Percentiles rank a stretch among this genome's conserved stretches.
Evolutionary conservation across 92 coral and sea anemone species (phyloP).

Genomic region (Zoanthus gigantus): DNA sequence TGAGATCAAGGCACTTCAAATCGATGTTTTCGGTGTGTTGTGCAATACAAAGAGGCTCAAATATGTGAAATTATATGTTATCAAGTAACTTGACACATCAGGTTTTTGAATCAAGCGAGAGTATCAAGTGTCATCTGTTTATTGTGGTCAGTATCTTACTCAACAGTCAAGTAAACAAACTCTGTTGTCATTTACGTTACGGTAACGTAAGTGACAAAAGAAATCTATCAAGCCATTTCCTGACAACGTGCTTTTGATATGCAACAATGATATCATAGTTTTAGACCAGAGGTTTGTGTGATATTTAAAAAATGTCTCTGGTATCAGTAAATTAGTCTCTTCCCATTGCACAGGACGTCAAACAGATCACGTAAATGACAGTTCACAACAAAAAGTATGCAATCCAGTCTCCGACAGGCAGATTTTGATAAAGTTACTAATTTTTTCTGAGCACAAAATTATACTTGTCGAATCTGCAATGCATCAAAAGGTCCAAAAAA

Average conservation of each 20-base stretch:
- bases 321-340: slow-evolving; percentile 3
- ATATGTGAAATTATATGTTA: slow-evolving; percentile 1
- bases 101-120: background rate
- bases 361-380: slow-evolving; percentile 32
- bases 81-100: slow-evolving; percentile 13
- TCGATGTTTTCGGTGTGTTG: background rate
- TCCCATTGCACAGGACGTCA: background rate
- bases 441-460: background rate
- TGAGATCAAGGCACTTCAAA: background rate
- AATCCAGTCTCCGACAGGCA: background rate
- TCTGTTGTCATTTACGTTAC: too few relatives aligned
- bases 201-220: too few relatives aligned
- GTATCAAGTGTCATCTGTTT: slow-evolving; percentile 1
- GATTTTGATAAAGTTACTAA: background rate
- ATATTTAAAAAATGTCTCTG: slow-evolving; percentile 3
- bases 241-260: slow-evolving; percentile 4
- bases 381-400: slow-evolving; percentile 32
- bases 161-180: too few relatives aligned
- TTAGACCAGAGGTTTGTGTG: background rate
- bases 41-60: slow-evolving; percentile 17
- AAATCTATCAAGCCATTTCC: background rate
- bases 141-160: background rate
- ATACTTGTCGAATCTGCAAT: slow-evolving; percentile 14
- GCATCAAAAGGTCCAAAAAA: background rate
- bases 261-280: background rate